phyloP scores from a whole-genome alignment of 2,888 invertebrate species.

The Embidobia sp. region DNA sequence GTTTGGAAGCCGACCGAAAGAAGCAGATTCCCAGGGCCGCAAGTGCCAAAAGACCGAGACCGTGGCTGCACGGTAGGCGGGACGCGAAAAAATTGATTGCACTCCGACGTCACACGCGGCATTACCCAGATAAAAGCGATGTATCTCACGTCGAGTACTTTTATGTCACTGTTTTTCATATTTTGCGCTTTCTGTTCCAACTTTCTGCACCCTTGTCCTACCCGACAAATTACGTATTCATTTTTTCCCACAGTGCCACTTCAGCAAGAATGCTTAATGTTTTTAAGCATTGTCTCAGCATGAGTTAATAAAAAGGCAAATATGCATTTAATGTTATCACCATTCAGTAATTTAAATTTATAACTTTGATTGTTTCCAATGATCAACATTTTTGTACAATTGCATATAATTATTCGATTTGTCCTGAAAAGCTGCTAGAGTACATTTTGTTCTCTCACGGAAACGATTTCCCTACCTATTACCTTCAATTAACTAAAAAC shows the following conservation, averaged over 20 bases:
- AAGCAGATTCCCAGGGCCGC: slow-evolving; percentile 51
- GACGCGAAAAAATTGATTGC: slow-evolving; percentile 78
- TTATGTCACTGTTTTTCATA: slow-evolving; percentile 57
- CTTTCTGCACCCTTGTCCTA: slow-evolving; percentile 2
- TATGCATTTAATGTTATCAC: not conserved
- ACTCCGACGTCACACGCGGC: slow-evolving; percentile 76
- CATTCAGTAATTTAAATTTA: slow-evolving; percentile 1
- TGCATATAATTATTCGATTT: too few relatives aligned
- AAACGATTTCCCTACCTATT: too few relatives aligned
- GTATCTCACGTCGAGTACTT: slow-evolving; percentile 72
- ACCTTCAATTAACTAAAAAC: too few relatives aligned
- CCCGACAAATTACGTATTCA: slow-evolving; percentile 5
- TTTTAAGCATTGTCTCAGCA: slow-evolving; percentile 10
- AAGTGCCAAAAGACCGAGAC: slow-evolving; percentile 61
- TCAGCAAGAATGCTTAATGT: slow-evolving; percentile 4
- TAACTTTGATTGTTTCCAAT: not conserved
- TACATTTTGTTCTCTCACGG: too few relatives aligned
- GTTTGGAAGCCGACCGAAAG: slow-evolving; percentile 69
- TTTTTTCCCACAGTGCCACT: slow-evolving; percentile 16
- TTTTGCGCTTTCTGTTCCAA: slow-evolving; percentile 17
- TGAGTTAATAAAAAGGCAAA: slow-evolving; percentile 13
- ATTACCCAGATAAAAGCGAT: slow-evolving; percentile 77
- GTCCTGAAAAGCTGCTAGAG: too few relatives aligned
- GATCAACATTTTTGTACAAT: too few relatives aligned
- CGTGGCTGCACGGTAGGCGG: slow-evolving; percentile 64